Conservation (phyloP, 2,113 vertebrate genomes). For the Dromas ardeola region DNA sequence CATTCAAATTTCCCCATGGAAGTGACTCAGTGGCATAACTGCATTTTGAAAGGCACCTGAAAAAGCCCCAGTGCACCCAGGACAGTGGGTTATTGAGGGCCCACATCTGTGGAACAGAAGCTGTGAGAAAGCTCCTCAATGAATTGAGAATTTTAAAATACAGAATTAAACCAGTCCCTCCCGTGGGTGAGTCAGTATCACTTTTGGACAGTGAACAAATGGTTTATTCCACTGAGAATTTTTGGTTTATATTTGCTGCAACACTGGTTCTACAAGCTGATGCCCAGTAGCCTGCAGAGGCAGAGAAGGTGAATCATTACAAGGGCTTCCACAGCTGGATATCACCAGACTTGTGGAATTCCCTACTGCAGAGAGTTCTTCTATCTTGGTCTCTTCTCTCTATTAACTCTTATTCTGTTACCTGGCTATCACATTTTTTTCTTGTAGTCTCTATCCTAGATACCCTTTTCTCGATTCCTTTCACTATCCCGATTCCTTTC, state of each 20-base stretch:
- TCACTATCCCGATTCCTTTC: neutral
- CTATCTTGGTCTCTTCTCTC: neutral
- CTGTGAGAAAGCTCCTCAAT: conserved; percentile 78
- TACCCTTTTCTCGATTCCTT: neutral
- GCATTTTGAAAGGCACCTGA: conserved; percentile 77
- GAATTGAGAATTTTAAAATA: conserved; percentile 79
- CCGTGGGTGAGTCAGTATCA: neutral
- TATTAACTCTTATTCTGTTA: neutral
- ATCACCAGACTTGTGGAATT: neutral
- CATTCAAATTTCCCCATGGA: conserved; percentile 70
- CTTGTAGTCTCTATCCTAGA: neutral
- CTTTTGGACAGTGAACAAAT: neutral
- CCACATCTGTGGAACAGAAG: conserved; percentile 77
- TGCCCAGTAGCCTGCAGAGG: neutral
- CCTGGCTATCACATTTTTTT: neutral
- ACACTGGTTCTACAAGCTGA: neutral
- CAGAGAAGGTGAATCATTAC: neutral
- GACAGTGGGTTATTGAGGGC: conserved; percentile 73
- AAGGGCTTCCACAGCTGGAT: neutral
- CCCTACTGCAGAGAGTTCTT: neutral
- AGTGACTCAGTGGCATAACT: neutral
- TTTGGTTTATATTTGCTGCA: neutral
- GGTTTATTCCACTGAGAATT: neutral
- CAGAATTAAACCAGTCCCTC: conserved; percentile 69
- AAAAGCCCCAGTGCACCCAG: conserved; percentile 79